phyloP scores from a whole-genome alignment of 1,140 invertebrate genomes.

The Leptinotarsa texana region DNA sequence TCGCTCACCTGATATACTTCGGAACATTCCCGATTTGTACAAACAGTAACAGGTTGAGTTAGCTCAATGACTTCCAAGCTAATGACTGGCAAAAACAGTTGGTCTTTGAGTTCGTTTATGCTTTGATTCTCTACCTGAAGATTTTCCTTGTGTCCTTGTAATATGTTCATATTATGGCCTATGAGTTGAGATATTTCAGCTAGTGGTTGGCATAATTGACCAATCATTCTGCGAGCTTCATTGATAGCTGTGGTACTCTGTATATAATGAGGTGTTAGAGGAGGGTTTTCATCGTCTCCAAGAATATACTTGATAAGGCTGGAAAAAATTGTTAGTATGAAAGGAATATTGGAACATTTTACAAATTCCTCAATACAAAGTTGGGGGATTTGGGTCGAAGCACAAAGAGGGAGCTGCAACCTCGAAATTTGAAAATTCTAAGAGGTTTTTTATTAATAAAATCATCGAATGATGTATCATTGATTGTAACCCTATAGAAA shows the following conservation, averaged over 20 bases:
- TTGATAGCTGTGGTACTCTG: constrained; percentile 47
- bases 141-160: constrained; percentile 30
- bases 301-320: constrained; percentile 46
- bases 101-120: constrained; percentile 40
- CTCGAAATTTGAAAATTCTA: no score
- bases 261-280: constrained; percentile 45
- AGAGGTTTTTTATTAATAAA: no score
- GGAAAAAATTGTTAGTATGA: constrained; percentile 12
- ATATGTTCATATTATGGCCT: constrained; percentile 44
- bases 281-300: constrained; percentile 18
- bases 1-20: constrained; percentile 40
- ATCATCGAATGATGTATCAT: no score
- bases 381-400: no score
- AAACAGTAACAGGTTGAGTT: constrained; percentile 50
- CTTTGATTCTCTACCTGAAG: background rate
- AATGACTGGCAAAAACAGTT: constrained; percentile 48
- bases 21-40: constrained; percentile 42
- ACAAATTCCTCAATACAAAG: no score
- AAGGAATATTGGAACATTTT: no score
- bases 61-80: constrained; percentile 42
- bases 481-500: no score
- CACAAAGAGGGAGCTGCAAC: no score
- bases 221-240: constrained; percentile 46
- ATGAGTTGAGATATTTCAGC: constrained; percentile 50
- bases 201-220: constrained; percentile 47